A percentile compares a stretch with the other conserved stretches of the same genome.
These are phyloP conservation scores for Craniophora ligustri DNA, from an alignment of 2,888 invertebrate species.

Conservation along the genomic window DNA sequence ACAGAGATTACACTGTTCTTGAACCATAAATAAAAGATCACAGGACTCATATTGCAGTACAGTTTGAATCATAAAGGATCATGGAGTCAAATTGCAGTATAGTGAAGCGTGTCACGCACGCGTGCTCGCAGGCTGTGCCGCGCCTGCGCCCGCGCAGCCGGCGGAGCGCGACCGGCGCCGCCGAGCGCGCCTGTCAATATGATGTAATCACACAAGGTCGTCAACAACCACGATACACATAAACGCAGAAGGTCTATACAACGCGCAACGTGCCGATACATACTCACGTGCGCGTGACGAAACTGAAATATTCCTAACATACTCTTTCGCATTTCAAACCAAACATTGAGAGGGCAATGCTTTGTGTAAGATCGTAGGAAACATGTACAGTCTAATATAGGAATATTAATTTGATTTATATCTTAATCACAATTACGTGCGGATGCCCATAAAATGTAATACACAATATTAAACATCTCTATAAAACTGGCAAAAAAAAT, in stretches of 20 bases:
- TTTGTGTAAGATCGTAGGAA: too few relatives aligned
- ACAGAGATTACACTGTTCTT: too few relatives aligned
- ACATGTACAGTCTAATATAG: background rate
- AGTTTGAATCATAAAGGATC: constrained; percentile 7
- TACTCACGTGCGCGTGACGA: constrained; percentile 8
- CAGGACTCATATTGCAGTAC: too few relatives aligned
- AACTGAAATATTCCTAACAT: background rate
- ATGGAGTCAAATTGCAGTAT: constrained; percentile 4
- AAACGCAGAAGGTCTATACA: constrained; percentile 41
- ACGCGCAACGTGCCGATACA: constrained; percentile 2
- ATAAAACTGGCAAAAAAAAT: too few relatives aligned
- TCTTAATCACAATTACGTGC: too few relatives aligned
- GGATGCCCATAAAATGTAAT: too few relatives aligned
- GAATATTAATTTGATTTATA: too few relatives aligned
- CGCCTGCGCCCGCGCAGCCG: constrained; percentile 42
- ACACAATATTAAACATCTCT: too few relatives aligned
- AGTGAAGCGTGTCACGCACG: constrained; percentile 22
- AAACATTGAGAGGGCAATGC: background rate
- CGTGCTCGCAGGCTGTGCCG: constrained; percentile 27
- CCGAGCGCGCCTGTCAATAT: constrained; percentile 57
- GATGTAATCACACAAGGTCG: constrained; percentile 73
- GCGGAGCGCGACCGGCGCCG: constrained; percentile 59
- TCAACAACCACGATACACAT: constrained; percentile 30
- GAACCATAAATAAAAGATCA: too few relatives aligned
- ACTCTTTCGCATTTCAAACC: background rate